Percentiles rank a stretch among this genome's conserved stretches.
Conservation (phyloP, 2,113 vertebrate species). For the Paradoxurus hermaphroditus region DNA sequence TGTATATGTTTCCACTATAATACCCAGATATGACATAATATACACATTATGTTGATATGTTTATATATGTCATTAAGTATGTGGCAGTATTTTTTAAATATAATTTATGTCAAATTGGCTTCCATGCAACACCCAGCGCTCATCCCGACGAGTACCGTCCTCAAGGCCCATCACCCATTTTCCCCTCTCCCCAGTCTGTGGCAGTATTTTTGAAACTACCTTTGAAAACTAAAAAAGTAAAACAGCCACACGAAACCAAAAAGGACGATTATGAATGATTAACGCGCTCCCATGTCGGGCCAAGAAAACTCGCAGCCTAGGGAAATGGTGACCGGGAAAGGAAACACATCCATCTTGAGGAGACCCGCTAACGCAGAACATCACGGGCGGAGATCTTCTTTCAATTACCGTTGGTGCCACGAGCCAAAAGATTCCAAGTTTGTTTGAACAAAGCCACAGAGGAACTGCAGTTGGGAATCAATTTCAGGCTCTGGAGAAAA, state of each 20-base stretch:
- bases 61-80: neutral
- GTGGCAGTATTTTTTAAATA: neutral
- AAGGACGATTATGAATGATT: neutral
- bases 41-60: neutral
- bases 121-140: no score
- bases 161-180: no score
- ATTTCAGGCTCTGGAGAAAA: constrained; percentile 41
- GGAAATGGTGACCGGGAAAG: neutral
- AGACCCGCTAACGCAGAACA: neutral
- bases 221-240: neutral
- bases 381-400: constrained; percentile 6
- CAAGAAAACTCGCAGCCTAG: neutral
- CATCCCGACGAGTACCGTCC: no score
- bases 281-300: neutral
- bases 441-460: constrained; percentile 62
- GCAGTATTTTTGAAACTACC: constrained; percentile 2
- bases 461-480: constrained; percentile 42
- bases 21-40: neutral
- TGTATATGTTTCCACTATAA: neutral
- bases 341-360: neutral
- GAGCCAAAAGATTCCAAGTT: constrained; percentile 41
- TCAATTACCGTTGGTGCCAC: neutral
- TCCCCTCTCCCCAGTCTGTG: neutral
- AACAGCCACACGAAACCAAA: neutral
- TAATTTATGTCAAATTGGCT: no score